Evolutionary conservation across 2,888 invertebrate species (phyloP).

Genomic region (Portevinia maculata): DNA sequence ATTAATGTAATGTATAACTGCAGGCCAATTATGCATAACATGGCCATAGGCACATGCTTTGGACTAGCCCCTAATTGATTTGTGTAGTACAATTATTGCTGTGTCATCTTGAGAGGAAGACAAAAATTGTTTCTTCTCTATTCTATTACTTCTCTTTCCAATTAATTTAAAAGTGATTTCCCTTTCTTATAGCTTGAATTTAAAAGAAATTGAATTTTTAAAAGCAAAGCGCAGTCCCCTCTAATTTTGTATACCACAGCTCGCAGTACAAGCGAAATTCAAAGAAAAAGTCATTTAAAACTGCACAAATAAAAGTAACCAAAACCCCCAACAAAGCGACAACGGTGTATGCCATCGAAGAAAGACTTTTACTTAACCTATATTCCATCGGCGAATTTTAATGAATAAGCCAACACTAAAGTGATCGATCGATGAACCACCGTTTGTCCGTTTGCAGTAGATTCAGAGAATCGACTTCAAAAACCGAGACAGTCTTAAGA

Average conservation of each 20-base stretch:
- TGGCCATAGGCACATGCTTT: too few species aligned
- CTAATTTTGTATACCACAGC: conserved; percentile 46
- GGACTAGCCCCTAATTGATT: too few species aligned
- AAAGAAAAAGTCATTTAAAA: conserved; percentile 55
- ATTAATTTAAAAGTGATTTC: background rate
- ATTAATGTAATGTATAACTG: too few species aligned
- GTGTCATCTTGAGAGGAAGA: too few species aligned
- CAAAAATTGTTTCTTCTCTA: background rate
- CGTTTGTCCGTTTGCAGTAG: conserved; percentile 29
- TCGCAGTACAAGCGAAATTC: conserved; percentile 30
- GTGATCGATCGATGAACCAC: conserved; percentile 45
- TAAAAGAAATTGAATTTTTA: conserved; percentile 27
- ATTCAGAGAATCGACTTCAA: conserved; percentile 3
- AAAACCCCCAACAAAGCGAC: conserved; percentile 13
- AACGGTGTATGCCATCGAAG: conserved; percentile 10
- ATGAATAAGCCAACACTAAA: conserved; percentile 34
- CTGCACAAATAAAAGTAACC: conserved; percentile 27
- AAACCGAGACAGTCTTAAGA: conserved; percentile 8
- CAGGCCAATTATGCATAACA: too few species aligned
- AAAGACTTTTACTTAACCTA: conserved; percentile 61
- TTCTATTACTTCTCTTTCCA: background rate
- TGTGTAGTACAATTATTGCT: too few species aligned
- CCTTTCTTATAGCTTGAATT: conserved; percentile 7
- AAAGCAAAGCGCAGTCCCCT: conserved; percentile 43
- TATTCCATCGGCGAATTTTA: conserved; percentile 48